A percentile compares a stretch with the other conserved stretches of the same genome.
Evolutionary conservation across 2,113 vertebrate species (phyloP).

Genomic region (Gambusia holbrooki): DNA sequence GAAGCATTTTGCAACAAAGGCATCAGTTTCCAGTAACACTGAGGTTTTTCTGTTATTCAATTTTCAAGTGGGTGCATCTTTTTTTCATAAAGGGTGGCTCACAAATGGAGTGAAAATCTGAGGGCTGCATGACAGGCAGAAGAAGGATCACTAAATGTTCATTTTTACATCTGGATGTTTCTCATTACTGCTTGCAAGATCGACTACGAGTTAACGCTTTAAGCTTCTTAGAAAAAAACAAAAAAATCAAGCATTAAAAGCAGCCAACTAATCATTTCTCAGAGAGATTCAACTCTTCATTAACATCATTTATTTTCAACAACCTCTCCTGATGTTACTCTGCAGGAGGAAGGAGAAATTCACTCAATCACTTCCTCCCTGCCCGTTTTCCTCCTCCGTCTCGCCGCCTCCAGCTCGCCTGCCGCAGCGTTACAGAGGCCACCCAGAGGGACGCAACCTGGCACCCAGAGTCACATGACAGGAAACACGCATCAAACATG

Average conservation of each 20-base stretch:
- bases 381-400: conserved; percentile 30
- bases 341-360: conserved; percentile 31
- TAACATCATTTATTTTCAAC: conserved; percentile 54
- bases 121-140: background rate
- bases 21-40: background rate
- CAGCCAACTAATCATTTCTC: background rate
- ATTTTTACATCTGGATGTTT: background rate
- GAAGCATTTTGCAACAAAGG: background rate
- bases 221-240: too few species aligned
- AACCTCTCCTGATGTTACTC: conserved; percentile 53
- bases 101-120: background rate
- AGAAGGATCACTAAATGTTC: background rate
- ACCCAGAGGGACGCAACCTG: conserved; percentile 61
- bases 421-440: conserved; percentile 46
- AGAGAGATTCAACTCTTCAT: conserved; percentile 28
- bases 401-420: conserved; percentile 39
- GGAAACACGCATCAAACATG: background rate
- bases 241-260: background rate
- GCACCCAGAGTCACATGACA: conserved; percentile 11
- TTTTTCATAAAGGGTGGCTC: conserved; percentile 7
- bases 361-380: conserved; percentile 47
- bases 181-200: background rate
- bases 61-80: conserved; percentile 4
- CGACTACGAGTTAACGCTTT: too few species aligned
- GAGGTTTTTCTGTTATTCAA: background rate